Percentiles rank a stretch among this genome's conserved stretches.
Evolutionary conservation across 1,140 invertebrate genomes (phyloP).

Genomic region (Camponotus floridanus): DNA sequence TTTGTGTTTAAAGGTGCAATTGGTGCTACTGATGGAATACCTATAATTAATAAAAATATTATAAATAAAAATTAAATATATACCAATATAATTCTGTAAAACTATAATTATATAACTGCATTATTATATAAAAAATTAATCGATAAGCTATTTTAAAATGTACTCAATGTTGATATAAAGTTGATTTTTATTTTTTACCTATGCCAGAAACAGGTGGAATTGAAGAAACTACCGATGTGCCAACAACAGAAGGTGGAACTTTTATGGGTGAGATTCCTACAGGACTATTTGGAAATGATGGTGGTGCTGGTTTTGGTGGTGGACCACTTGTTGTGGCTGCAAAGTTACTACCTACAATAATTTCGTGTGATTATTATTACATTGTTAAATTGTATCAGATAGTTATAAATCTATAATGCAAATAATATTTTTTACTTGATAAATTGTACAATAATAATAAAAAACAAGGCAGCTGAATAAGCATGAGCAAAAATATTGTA

Average conservation of each 20-base stretch:
- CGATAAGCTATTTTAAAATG: neutral
- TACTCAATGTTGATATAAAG: neutral
- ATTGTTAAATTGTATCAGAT: neutral
- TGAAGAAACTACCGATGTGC: constrained; percentile 71
- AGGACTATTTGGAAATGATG: constrained; percentile 85
- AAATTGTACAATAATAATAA: constrained; percentile 6
- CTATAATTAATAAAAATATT: constrained; percentile 57
- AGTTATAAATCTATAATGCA: neutral
- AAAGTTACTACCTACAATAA: constrained; percentile 80
- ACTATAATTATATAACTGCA: neutral
- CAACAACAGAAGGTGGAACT: constrained; percentile 66
- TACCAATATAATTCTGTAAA: neutral
- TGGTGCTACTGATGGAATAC: constrained; percentile 77
- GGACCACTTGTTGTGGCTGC: constrained; percentile 78
- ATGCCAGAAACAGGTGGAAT: constrained; percentile 77
- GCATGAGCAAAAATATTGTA: neutral
- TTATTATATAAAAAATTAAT: constrained; percentile 2
- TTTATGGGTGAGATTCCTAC: constrained; percentile 78
- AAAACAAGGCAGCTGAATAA: constrained; percentile 11
- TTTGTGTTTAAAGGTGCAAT: constrained; percentile 82
- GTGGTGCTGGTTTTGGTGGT: constrained; percentile 84
- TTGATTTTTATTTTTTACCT: constrained; percentile 69
- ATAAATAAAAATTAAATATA: constrained; percentile 22
- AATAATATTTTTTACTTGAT: neutral
- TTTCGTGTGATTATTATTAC: constrained; percentile 10